Evolutionary conservation across 1,140 invertebrate genomes (phyloP), one percentile per base, ranked within the genome.

Genomic region (Temnothorax nylanderi): DNA sequence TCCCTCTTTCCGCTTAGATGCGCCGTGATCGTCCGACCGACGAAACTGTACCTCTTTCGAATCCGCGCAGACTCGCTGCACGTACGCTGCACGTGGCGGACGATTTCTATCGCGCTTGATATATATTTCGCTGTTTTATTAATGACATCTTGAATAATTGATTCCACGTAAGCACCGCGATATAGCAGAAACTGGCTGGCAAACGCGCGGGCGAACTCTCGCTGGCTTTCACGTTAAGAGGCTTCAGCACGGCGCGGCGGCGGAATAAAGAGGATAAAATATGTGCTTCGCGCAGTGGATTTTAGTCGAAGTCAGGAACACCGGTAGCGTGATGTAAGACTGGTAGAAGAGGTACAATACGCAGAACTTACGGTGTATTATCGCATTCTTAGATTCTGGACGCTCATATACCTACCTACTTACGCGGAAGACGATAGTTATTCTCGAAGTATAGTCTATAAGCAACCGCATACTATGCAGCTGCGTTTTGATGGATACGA

Each of bases 81-180:
- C 32, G 49, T 62, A 78, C 60, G 80, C 11, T 13, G 47, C 47
- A 13, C 47, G n/a, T 74, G 44, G 49, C 32, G 26, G 8, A 49
- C 77, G 74, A 88, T 91, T 81, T 85, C 77, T 74, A 85, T 85
- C 78, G 81, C 85, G 69, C 71, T 74, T 81, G 56, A 81, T 67
- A 87, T 87, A 84, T 81, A 89, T 89, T 80, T 51, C 18, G 44
- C 37, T 56, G 58, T 80, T 90, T 90, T 90, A 86, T 90, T 88
- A 88, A 88, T 77, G 81, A 82, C 51, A 54, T 44, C 34, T 18
- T 89, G 85, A 91, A 91, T 87, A 89, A 92, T 92, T 86, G 88
- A 88, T 90, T 60, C 75, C 51, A 26, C n/a, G 47, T n/a, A 26
- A 49, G 76, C 8, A 13, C 47, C 34, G 77, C 44, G 67, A 67